Conservation (phyloP, 1,140 invertebrate species). For the Forficula auricularia region DNA sequence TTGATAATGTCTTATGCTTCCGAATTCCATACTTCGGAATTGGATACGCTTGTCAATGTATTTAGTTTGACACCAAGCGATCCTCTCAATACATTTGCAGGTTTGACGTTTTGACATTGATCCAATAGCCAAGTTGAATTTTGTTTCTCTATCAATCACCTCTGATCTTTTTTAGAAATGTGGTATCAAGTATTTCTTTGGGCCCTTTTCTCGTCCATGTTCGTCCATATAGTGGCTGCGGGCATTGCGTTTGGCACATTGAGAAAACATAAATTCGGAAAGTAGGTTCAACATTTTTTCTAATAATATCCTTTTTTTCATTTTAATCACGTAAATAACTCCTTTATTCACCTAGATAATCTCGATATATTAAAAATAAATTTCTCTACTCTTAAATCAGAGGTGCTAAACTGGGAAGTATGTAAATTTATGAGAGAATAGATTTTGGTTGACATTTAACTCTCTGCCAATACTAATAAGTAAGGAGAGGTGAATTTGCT, state of each 20-base stretch:
- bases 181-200: slow-evolving; percentile 91
- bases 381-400: too few relatives aligned
- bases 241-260: slow-evolving; percentile 75
- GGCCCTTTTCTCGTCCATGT: slow-evolving; percentile 81
- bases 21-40: slow-evolving; percentile 30
- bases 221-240: slow-evolving; percentile 80
- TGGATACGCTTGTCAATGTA: slow-evolving; percentile 43
- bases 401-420: too few relatives aligned
- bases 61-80: slow-evolving; percentile 34
- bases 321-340: neutral
- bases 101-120: too few relatives aligned
- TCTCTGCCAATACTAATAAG: too few relatives aligned
- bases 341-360: neutral
- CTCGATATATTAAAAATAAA: neutral
- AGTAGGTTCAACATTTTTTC: slow-evolving; percentile 37
- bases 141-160: too few relatives aligned
- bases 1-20: slow-evolving; percentile 5
- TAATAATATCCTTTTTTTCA: neutral
- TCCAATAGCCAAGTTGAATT: too few relatives aligned
- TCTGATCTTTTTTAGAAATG: slow-evolving; percentile 48
- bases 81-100: slow-evolving; percentile 1
- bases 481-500: too few relatives aligned
- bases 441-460: too few relatives aligned
- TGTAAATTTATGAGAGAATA: too few relatives aligned
- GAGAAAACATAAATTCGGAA: slow-evolving; percentile 81